Evolutionary conservation across 2,888 invertebrate species (phyloP), one percentile per base, ranked within the genome.

Genomic region (Calliphora vomitoria): DNA sequence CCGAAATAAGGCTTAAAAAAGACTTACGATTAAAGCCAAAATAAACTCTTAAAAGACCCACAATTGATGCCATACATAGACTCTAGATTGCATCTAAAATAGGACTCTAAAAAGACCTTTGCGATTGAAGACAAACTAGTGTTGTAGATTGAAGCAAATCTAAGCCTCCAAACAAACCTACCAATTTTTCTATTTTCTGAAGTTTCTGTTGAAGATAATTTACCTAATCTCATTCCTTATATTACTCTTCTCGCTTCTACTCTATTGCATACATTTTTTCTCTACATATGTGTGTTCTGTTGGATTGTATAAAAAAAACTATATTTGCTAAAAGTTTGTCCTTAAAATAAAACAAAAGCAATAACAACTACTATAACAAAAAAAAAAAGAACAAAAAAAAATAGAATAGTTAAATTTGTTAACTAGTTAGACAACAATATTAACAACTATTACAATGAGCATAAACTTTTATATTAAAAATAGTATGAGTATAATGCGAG

Each of bases 381-480:
- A 18, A 3, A 71, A 8, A 62, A 62, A 50, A 1, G 13, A 20
- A 62, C 82, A 18, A 3, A 71, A 8, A 62, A 62, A 50, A 1
- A 44, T 11, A 71, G n/a, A 82, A 82, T 8, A 55, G 44, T 66
- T 76, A 66, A 83, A 80, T 83, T 83, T 80, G 47, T 83, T 76
- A 86, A 75, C 86, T 75, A 83, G 86, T 83, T 75, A 64, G 66
- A 75, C 53, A 86, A 84, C 71, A 81, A 79, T 62, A 74, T 83
- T 86, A 86, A 74, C 64, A 85, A 72, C 66, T 68, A 66, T 80
- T 72, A 64, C 62, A 64, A 81, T 64, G 53, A 55, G 31, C 53
- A 64, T 31, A 81, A 80, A 64, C 6, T 71, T 81, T 72, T 55
- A 41, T 50, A 62, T 18, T 41, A 41, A 71, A 72, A 81, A 25